A percentile compares a stretch with the other conserved stretches of the same genome.
These are phyloP conservation scores for Helicoverpa assulta DNA, from an alignment of 2,888 invertebrate species.

Conservation along the genomic window DNA sequence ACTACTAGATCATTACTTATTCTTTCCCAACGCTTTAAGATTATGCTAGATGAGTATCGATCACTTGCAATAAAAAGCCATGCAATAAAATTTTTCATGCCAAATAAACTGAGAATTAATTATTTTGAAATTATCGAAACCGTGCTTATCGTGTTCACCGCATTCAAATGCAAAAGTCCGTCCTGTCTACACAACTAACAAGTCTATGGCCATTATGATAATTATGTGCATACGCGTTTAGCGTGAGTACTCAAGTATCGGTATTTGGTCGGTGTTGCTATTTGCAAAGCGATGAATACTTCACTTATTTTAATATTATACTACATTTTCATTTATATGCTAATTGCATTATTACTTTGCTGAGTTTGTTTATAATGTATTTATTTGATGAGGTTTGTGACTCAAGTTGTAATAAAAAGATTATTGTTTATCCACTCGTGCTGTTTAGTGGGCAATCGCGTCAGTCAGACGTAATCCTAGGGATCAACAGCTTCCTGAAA, in stretches of 20 bases:
- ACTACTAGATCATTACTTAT: no score
- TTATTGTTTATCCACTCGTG: not conserved
- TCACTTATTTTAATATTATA: conserved; percentile 3
- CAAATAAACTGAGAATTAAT: no score
- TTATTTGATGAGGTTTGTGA: no score
- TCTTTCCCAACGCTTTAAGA: no score
- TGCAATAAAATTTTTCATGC: no score
- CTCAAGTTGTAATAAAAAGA: not conserved
- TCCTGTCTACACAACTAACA: not conserved
- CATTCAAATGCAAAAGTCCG: not conserved
- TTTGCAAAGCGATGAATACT: conserved; percentile 18
- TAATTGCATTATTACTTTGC: conserved; percentile 10
- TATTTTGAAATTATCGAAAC: no score
- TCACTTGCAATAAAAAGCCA: no score
- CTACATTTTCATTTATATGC: conserved; percentile 17
- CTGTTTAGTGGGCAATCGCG: not conserved
- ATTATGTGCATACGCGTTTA: conserved; percentile 38
- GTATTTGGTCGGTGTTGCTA: conserved; percentile 38
- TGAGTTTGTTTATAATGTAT: not conserved
- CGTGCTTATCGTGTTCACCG: not conserved
- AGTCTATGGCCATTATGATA: conserved; percentile 37
- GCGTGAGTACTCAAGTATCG: conserved; percentile 42
- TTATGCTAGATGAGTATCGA: no score
- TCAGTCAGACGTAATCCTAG: conserved; percentile 17
- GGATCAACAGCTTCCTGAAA: conserved; percentile 43